phyloP scores from a whole-genome alignment of 2,113 vertebrate species.

The Oostethus manadensis region DNA sequence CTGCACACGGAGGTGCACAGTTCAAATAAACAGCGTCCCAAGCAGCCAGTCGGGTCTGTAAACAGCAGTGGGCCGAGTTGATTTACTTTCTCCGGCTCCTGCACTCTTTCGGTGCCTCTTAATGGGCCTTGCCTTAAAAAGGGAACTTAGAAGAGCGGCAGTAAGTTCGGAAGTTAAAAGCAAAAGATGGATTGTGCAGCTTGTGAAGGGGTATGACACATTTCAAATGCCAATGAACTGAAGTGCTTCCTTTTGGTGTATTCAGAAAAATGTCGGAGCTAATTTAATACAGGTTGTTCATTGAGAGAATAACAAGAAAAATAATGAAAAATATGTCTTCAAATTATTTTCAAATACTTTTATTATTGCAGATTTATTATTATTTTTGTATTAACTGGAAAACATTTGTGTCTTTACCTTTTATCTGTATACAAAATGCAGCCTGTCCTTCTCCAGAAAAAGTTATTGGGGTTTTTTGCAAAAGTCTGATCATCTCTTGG shows the following conservation, averaged over 20 bases:
- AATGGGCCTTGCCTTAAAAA: slow-evolving; percentile 49
- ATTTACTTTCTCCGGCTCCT: slow-evolving; percentile 45
- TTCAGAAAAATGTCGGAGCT: slow-evolving; percentile 32
- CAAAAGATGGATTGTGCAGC: slow-evolving; percentile 11
- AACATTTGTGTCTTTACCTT: no score
- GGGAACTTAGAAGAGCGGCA: slow-evolving; percentile 12
- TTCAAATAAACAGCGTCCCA: slow-evolving; percentile 70
- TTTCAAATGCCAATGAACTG: slow-evolving; percentile 21
- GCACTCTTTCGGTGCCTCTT: slow-evolving; percentile 48
- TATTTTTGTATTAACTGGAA: no score
- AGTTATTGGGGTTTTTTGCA: no score
- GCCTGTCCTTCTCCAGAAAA: no score
- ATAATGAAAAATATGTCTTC: no score
- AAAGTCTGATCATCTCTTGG: no score
- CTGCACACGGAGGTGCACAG: slow-evolving; percentile 59
- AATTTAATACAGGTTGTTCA: no score
- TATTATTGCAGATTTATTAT: no score
- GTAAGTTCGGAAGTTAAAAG: slow-evolving; percentile 32
- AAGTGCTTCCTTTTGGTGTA: slow-evolving; percentile 16
- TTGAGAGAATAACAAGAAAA: no score
- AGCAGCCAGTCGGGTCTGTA: slow-evolving; percentile 38
- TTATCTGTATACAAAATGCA: no score
- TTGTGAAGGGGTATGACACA: slow-evolving; percentile 8
- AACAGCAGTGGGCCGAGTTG: slow-evolving; percentile 40
- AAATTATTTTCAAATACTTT: no score